These are phyloP conservation scores for Halichoeres trimaculatus DNA, from an alignment of 2,113 vertebrate species.

Conservation along the genomic window DNA sequence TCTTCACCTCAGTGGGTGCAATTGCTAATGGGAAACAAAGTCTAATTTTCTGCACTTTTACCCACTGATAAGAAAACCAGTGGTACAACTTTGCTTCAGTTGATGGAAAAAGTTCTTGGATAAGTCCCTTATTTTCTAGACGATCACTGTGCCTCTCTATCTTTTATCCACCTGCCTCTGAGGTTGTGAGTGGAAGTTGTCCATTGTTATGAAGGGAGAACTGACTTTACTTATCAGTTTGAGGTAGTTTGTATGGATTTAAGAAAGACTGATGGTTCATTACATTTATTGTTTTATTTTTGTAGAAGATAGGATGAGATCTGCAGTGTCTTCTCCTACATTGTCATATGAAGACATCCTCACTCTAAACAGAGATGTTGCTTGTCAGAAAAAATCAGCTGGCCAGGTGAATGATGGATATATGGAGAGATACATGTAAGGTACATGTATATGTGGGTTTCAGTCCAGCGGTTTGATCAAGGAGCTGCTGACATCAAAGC, in stretches of 20 bases:
- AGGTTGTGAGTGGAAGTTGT: too few species aligned
- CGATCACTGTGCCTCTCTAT: too few species aligned
- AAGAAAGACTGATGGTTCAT: background rate
- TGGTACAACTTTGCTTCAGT: too few species aligned
- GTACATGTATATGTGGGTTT: background rate
- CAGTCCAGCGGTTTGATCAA: conserved; percentile 2
- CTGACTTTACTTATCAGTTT: too few species aligned
- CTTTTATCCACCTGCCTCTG: too few species aligned
- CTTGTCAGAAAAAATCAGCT: background rate
- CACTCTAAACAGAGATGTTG: background rate
- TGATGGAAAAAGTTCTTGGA: too few species aligned
- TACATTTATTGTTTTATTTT: background rate
- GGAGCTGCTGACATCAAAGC: conserved; percentile 33
- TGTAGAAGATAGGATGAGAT: background rate
- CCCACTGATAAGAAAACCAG: too few species aligned
- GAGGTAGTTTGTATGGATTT: background rate
- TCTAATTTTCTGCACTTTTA: too few species aligned
- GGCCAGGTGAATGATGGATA: background rate
- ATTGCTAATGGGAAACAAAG: too few species aligned
- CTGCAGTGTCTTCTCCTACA: background rate
- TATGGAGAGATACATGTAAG: background rate
- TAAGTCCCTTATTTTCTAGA: too few species aligned
- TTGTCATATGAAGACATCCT: background rate
- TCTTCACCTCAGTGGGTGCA: too few species aligned
- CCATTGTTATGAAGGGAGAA: too few species aligned